Base-by-base conservation (phyloP, 2,888 invertebrate genomes). In the Ochropacha duplaris region DNA sequence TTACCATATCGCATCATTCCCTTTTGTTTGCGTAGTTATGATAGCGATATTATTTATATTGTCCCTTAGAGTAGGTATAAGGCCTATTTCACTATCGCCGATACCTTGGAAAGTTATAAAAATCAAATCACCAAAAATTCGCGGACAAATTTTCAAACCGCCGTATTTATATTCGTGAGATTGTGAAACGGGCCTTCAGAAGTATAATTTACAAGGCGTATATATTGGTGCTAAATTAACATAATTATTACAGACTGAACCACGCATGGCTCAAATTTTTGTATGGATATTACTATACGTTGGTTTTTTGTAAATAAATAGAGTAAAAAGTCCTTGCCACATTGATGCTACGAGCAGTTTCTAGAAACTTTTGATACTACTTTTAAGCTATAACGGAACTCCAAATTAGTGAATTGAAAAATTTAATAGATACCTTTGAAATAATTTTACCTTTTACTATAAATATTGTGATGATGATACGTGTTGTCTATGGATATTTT, bases 1-100 rank as follows among this genome's bases (percentile, higher is more conserved):
- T 24, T 72, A 75, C 69, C 75, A 69, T 86, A 84, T 90, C 87
- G 88, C 88, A 83, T 88, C 90, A 90, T 91, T 91, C 90, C 90
- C 86, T 78, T 74, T 76, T 74, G 75, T 83, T 83, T 77, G 75
- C 64, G 71, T 88, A 84, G 80, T 79, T 78, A 76, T 84, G 88
- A 88, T 88, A 88, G 90, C 88, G 86, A 87, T 87, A 82, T 81
- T 71, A 66, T 71, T 79, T 51, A 28, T 52, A 22, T 31, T 31
- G 31, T 76, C 81, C 84, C 68, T 64, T 86, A 87, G 82, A 73
- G 79, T 44, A 44, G n/a, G n/a, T 44, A 19, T 14, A 16, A 3
- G 19, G 19, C 5, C n/a, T 44, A 16, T 34, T 34, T n/a, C 34
- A 14, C 14, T 14, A 34, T 34, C 34, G 34, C 34, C 34, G 34